Evolutionary conservation across 2,797 vertebrate genomes (phyloP).

Genomic region (Lophius americanus): DNA sequence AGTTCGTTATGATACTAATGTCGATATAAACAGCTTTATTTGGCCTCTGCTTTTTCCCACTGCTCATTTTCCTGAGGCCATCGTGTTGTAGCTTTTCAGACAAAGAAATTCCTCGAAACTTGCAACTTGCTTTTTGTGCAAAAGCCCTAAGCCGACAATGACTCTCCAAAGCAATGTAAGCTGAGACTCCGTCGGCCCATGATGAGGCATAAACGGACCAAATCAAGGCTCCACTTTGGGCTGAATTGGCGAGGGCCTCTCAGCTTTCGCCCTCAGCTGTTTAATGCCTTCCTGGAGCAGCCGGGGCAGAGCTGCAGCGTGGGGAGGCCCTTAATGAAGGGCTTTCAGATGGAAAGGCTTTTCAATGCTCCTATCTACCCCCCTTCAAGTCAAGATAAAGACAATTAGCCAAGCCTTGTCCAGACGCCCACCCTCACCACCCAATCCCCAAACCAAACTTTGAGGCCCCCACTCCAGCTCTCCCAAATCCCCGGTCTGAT

Average conservation of each 20-base stretch:
- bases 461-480: constrained; percentile 21
- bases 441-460: constrained; percentile 45
- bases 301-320: constrained; percentile 21
- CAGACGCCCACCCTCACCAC: constrained; percentile 27
- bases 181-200: constrained; percentile 63
- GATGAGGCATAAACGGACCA: constrained; percentile 75
- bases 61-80: constrained; percentile 37
- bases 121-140: constrained; percentile 72
- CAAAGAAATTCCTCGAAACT: constrained; percentile 73
- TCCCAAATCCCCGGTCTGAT: constrained; percentile 41
- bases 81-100: constrained; percentile 52
- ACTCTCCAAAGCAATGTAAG: constrained; percentile 60
- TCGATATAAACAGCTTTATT: constrained; percentile 11
- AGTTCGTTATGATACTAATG: neutral
- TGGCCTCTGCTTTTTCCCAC: constrained; percentile 22
- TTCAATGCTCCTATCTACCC: constrained; percentile 47
- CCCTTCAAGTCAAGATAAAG: constrained; percentile 49
- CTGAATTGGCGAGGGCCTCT: constrained; percentile 56
- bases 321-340: constrained; percentile 74
- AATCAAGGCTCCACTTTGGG: constrained; percentile 72
- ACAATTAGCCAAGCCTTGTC: constrained; percentile 63
- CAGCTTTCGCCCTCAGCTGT: constrained; percentile 69
- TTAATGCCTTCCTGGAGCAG: constrained; percentile 69
- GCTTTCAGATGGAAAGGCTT: constrained; percentile 78
- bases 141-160: constrained; percentile 54